Percentiles rank a stretch among this genome's conserved stretches.
Conservation (phyloP, 2,113 vertebrate genomes). For the Pteropus alecto region DNA sequence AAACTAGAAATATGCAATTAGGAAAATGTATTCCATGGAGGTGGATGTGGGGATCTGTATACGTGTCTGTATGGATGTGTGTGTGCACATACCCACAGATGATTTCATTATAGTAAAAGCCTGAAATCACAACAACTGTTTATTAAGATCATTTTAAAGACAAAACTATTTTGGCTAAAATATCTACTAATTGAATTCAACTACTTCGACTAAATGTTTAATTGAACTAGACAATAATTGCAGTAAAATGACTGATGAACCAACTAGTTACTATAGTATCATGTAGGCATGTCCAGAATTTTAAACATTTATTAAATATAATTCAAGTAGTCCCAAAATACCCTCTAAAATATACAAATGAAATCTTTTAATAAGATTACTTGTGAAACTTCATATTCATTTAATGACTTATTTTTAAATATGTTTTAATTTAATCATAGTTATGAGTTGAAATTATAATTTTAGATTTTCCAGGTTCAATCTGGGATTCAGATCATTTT, state of each 20-base stretch:
- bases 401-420: conserved; percentile 57
- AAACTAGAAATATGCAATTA: neutral
- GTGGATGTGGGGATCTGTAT: neutral
- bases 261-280: neutral
- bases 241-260: conserved; percentile 5
- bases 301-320: conserved; percentile 63
- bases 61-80: neutral
- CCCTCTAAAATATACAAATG: conserved; percentile 58
- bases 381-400: conserved; percentile 56
- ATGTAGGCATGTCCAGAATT: conserved; percentile 9
- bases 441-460: conserved; percentile 62
- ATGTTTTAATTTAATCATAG: conserved; percentile 60
- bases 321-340: conserved; percentile 50
- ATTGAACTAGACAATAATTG: neutral
- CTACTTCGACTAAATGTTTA: conserved; percentile 44
- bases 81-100: neutral
- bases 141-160: neutral
- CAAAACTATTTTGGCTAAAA: neutral
- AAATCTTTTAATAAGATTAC: conserved; percentile 53
- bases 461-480: conserved; percentile 51
- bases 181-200: neutral
- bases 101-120: neutral
- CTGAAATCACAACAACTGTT: neutral
- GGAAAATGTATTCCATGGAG: neutral
- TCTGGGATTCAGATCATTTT: conserved; percentile 50